These are phyloP conservation scores for Microplitis demolitor DNA, from an alignment of 1,140 invertebrate species.

Conservation along the genomic window DNA sequence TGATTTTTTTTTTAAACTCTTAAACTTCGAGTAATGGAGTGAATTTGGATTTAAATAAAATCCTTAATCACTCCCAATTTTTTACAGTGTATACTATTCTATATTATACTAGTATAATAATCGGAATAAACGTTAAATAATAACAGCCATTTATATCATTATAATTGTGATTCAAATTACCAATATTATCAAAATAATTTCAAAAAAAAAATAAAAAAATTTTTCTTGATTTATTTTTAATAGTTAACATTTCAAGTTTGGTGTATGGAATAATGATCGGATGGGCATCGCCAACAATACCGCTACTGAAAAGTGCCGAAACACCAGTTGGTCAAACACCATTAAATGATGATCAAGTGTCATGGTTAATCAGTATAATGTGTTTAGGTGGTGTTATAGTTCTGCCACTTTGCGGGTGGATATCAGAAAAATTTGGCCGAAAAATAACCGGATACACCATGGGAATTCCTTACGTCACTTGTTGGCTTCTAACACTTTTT, in stretches of 20 bases:
- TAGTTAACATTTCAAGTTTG: conserved; percentile 63
- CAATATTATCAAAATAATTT: background rate
- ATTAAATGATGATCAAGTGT: conserved; percentile 56
- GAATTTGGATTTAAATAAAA: too few species aligned
- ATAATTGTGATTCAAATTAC: too few species aligned
- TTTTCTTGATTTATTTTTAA: conserved; percentile 17
- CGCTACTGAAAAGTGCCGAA: conserved; percentile 49
- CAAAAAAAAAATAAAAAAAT: conserved; percentile 14
- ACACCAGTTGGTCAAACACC: conserved; percentile 51
- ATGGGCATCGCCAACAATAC: conserved; percentile 63
- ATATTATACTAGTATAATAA: too few species aligned
- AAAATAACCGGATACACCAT: conserved; percentile 48
- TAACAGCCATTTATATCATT: too few species aligned
- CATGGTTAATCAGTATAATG: conserved; percentile 58
- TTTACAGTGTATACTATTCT: too few species aligned
- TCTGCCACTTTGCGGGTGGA: conserved; percentile 40
- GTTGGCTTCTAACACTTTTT: conserved; percentile 54
- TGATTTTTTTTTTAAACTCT: too few species aligned
- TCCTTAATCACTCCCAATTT: too few species aligned
- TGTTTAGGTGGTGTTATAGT: conserved; percentile 47
- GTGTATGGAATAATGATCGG: conserved; percentile 60
- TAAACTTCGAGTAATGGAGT: too few species aligned
- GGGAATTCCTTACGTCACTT: conserved; percentile 36
- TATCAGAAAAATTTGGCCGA: conserved; percentile 54
- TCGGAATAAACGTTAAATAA: too few species aligned